These are phyloP conservation scores for Penaeus chinensis DNA, from an alignment of 1,140 invertebrate genomes.

Conservation along the genomic window DNA sequence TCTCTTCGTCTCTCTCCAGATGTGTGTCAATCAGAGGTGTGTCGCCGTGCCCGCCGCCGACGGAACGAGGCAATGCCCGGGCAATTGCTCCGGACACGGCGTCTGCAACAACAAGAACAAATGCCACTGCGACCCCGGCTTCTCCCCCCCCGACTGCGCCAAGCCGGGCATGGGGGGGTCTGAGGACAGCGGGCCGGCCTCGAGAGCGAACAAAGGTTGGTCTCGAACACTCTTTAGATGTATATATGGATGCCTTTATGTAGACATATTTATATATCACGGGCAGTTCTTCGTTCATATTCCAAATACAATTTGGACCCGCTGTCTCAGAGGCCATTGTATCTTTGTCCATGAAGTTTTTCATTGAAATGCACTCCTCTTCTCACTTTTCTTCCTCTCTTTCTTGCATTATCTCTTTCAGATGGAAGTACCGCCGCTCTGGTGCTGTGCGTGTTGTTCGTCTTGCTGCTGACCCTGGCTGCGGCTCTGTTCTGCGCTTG, in stretches of 20 bases:
- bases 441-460: neutral
- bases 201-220: no score
- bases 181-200: conserved; percentile 83
- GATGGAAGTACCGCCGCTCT: neutral
- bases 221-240: neutral
- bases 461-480: neutral
- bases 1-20: conserved; percentile 20
- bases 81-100: conserved; percentile 88
- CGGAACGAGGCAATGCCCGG: conserved; percentile 73
- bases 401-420: neutral
- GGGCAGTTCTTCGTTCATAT: neutral
- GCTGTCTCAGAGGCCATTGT: no score
- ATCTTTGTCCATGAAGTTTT: neutral
- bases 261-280: neutral
- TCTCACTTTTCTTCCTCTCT: neutral
- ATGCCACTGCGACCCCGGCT: conserved; percentile 94
- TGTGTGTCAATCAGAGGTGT: conserved; percentile 94
- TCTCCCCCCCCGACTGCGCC: conserved; percentile 86
- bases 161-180: conserved; percentile 90
- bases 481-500: conserved; percentile 36
- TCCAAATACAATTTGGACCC: neutral
- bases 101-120: conserved; percentile 91
- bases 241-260: neutral
- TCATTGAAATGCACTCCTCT: neutral
- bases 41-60: conserved; percentile 77